These are phyloP conservation scores for Eristalinus aeneus DNA, from an alignment of 2,888 invertebrate genomes.

Conservation along the genomic window DNA sequence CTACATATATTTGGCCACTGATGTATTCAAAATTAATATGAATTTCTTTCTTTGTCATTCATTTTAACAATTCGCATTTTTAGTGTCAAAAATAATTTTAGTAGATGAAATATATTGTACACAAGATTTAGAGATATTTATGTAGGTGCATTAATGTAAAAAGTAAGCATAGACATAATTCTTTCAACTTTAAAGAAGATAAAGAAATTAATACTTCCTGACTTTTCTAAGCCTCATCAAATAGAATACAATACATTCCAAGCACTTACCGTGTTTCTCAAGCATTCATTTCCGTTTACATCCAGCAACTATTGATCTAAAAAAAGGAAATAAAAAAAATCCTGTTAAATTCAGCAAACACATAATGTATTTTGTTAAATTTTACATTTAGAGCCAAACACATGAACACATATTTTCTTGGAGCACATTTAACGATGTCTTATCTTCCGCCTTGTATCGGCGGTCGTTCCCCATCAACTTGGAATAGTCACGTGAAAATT, in stretches of 20 bases:
- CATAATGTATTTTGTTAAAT: not conserved
- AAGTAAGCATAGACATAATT: no score
- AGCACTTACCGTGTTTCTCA: slow-evolving; percentile 18
- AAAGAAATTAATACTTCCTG: no score
- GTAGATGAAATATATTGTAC: no score
- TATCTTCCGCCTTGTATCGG: slow-evolving; percentile 29
- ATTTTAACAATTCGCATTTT: no score
- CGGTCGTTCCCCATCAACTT: slow-evolving; percentile 15
- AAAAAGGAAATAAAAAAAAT: slow-evolving; percentile 3
- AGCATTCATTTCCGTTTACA: slow-evolving; percentile 15
- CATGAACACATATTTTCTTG: not conserved
- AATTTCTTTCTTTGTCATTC: no score
- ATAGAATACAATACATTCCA: not conserved
- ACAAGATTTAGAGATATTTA: no score
- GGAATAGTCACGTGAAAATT: slow-evolving; percentile 25
- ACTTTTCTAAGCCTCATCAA: not conserved
- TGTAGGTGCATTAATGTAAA: no score
- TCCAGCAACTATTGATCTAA: slow-evolving; percentile 3
- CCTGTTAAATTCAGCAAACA: not conserved
- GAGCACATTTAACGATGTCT: slow-evolving; percentile 21
- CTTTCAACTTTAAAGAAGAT: no score
- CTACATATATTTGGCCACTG: no score
- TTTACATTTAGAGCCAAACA: not conserved
- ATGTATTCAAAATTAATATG: no score
- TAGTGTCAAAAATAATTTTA: no score